Evolutionary conservation across 2,113 vertebrate species (phyloP).

Genomic region (Pelobates fuscus): DNA sequence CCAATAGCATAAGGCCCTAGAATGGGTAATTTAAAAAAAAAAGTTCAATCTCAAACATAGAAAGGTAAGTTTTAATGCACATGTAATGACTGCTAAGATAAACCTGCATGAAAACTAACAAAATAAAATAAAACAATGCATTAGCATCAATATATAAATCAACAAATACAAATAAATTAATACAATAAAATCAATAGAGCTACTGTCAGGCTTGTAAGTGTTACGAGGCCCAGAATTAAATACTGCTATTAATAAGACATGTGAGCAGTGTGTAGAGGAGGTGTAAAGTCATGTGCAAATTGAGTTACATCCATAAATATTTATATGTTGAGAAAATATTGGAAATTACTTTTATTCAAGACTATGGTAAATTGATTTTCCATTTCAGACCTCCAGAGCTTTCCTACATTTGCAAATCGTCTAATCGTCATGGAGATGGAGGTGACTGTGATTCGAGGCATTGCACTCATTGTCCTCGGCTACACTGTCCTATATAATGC

Average conservation of each 20-base stretch:
- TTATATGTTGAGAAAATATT: conserved; percentile 37
- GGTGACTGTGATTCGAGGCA: background rate
- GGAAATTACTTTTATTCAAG: conserved; percentile 32
- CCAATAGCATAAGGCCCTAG: no score
- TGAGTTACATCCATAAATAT: conserved; percentile 34
- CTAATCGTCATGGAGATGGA: conserved; percentile 13
- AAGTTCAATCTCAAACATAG: no score
- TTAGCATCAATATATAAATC: conserved; percentile 2
- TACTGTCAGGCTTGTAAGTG: background rate
- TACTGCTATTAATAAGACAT: conserved; percentile 8
- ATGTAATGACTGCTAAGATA: no score
- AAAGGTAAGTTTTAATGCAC: no score
- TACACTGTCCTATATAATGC: conserved; percentile 12
- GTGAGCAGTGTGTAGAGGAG: background rate
- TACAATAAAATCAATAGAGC: conserved; percentile 9
- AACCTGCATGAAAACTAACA: background rate
- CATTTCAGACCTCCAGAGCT: conserved; percentile 22
- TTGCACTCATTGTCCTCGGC: background rate
- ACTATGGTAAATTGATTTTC: conserved; percentile 30
- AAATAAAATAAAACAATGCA: conserved; percentile 18
- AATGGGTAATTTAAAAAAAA: no score
- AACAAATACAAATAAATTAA: background rate
- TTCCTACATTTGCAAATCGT: conserved; percentile 16
- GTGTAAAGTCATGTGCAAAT: conserved; percentile 10
- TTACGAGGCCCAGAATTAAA: conserved; percentile 16